Percentiles rank a stretch among this genome's conserved stretches.
Evolutionary conservation across 2,888 invertebrate species (phyloP).

Genomic region (Acrobasis consociella): DNA sequence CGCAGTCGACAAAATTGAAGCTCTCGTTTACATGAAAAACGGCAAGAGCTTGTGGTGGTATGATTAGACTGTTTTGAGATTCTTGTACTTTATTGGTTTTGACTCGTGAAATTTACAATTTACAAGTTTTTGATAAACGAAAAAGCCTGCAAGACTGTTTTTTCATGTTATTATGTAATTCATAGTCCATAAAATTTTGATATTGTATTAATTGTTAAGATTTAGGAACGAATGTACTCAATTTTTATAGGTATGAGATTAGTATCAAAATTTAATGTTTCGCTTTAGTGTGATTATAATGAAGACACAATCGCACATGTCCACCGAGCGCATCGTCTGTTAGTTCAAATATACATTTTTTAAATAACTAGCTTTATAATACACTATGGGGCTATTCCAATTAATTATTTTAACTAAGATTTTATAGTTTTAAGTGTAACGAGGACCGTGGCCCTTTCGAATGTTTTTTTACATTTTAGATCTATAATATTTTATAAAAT

Average conservation of each 20-base stretch:
- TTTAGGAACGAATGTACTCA: conserved; percentile 62
- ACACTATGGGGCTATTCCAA: neutral
- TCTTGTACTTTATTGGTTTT: conserved; percentile 72
- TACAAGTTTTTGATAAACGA: conserved; percentile 78
- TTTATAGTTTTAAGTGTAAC: conserved; percentile 15
- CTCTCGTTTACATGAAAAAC: conserved; percentile 39
- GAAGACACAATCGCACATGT: neutral
- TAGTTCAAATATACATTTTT: conserved; percentile 25
- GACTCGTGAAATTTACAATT: conserved; percentile 76
- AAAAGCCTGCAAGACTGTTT: conserved; percentile 79
- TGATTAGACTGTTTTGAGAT: conserved; percentile 68
- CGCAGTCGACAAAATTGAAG: conserved; percentile 33
- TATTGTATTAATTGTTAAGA: conserved; percentile 74
- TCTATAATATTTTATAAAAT: conserved; percentile 29
- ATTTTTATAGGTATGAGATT: conserved; percentile 48
- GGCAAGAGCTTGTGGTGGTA: conserved; percentile 45
- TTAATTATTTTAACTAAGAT: neutral
- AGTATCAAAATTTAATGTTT: conserved; percentile 24
- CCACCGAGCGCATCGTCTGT: conserved; percentile 3
- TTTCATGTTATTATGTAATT: conserved; percentile 71
- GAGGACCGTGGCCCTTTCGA: neutral
- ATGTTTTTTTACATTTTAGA: neutral
- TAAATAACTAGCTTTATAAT: neutral
- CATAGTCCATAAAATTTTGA: conserved; percentile 78
- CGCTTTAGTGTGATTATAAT: conserved; percentile 19